Evolutionary conservation across 2,888 invertebrate genomes (phyloP).

Genomic region (Oscheius sp.): DNA sequence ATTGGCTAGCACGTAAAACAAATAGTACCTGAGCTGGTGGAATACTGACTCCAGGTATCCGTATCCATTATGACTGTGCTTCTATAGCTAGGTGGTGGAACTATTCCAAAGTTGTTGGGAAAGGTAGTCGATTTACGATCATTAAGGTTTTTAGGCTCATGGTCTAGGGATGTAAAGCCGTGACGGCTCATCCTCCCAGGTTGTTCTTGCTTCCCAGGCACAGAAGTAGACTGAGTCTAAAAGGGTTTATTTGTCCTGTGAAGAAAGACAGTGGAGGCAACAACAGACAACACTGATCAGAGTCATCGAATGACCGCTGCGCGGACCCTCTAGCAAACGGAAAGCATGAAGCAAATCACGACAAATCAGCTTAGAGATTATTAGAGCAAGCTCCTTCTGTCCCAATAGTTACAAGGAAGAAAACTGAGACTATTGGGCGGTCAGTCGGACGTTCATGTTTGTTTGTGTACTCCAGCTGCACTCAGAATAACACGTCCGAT

Average conservation of each 20-base stretch:
- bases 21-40: slow-evolving; percentile 31
- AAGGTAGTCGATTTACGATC: neutral
- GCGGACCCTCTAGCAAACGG: neutral
- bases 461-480: slow-evolving; percentile 29
- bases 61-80: slow-evolving; percentile 43
- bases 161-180: slow-evolving; percentile 16
- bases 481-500: slow-evolving; percentile 26
- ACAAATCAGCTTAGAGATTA: neutral
- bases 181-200: slow-evolving; percentile 20
- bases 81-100: slow-evolving; percentile 52
- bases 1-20: neutral
- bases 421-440: slow-evolving; percentile 2
- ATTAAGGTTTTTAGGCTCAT: slow-evolving; percentile 8
- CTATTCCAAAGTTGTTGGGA: slow-evolving; percentile 33
- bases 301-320: slow-evolving; percentile 1
- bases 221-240: neutral
- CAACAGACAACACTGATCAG: slow-evolving; percentile 1
- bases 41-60: slow-evolving; percentile 52
- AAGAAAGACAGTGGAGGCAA: neutral
- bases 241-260: slow-evolving; percentile 5
- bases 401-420: neutral
- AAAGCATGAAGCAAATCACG: neutral
- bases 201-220: neutral
- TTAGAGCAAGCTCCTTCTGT: neutral
- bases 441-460: slow-evolving; percentile 5